Evolutionary conservation across 2,888 invertebrate genomes (phyloP).

Genomic region (Alcis repandata): DNA sequence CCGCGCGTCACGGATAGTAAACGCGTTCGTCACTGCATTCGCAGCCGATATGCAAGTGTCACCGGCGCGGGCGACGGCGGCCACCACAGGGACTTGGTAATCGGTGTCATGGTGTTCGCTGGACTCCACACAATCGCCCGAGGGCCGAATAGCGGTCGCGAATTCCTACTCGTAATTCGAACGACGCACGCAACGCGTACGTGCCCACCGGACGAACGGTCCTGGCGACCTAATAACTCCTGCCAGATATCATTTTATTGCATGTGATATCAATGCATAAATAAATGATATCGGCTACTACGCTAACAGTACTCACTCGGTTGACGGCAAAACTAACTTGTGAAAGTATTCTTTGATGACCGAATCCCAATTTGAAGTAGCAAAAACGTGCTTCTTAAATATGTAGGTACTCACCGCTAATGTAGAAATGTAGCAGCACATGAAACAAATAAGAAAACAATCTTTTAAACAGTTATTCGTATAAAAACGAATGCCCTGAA

Average conservation of each 20-base stretch:
- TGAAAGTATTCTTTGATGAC: slow-evolving; percentile 26
- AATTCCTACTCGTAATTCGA: slow-evolving; percentile 85
- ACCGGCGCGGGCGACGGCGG: slow-evolving; percentile 56
- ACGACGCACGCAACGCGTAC: slow-evolving; percentile 75
- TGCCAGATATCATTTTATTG: slow-evolving; percentile 65
- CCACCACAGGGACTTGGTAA: slow-evolving; percentile 71
- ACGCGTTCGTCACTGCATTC: slow-evolving; percentile 76
- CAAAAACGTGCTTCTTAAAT: slow-evolving; percentile 14
- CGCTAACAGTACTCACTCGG: slow-evolving; percentile 36
- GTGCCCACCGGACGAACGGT: slow-evolving; percentile 79
- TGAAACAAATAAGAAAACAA: slow-evolving; percentile 71
- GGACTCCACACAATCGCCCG: slow-evolving; percentile 57
- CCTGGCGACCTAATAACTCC: slow-evolving; percentile 79
- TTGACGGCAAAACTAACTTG: slow-evolving; percentile 39
- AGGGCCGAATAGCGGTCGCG: slow-evolving; percentile 84
- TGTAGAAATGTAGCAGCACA: slow-evolving; percentile 67
- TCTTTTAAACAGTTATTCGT: slow-evolving; percentile 32
- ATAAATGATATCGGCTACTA: slow-evolving; percentile 44
- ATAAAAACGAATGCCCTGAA: slow-evolving; percentile 6
- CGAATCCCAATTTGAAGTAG: slow-evolving; percentile 16
- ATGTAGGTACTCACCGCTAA: slow-evolving; percentile 75
- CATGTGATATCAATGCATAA: slow-evolving; percentile 58
- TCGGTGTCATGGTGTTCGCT: slow-evolving; percentile 79
- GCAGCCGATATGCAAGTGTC: slow-evolving; percentile 65
- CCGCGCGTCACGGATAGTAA: slow-evolving; percentile 70